Evolutionary conservation across 2,888 invertebrate species (phyloP).

Genomic region (Parasteatoda lunata): DNA sequence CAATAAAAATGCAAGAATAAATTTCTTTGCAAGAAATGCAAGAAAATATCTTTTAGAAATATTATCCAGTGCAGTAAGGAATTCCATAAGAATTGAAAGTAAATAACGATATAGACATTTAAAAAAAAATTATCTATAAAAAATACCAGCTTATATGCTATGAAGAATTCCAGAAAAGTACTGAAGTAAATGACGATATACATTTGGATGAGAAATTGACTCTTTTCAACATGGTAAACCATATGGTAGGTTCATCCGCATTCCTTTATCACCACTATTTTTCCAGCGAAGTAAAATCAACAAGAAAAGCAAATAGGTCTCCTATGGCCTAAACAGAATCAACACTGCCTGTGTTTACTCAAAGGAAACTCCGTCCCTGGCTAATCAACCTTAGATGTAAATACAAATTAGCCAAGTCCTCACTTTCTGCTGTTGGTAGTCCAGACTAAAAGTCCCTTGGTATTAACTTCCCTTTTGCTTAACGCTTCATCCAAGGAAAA

Average conservation of each 20-base stretch:
- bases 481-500: neutral
- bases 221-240: neutral
- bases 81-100: too few relatives aligned
- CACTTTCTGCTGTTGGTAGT: neutral
- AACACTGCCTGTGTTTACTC: neutral
- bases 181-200: too few relatives aligned
- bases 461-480: neutral
- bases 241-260: neutral
- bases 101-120: too few relatives aligned
- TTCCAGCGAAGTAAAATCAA: neutral
- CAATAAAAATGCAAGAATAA: too few relatives aligned
- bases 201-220: neutral
- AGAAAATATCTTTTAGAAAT: too few relatives aligned
- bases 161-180: too few relatives aligned
- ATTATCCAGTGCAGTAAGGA: too few relatives aligned
- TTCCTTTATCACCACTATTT: neutral
- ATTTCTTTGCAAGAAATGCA: too few relatives aligned
- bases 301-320: neutral
- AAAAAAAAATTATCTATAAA: too few relatives aligned
- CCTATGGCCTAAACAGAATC: neutral
- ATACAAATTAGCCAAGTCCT: neutral
- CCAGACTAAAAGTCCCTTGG: neutral
- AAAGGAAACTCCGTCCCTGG: neutral
- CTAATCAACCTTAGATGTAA: conserved; percentile 1
- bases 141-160: too few relatives aligned